Base-by-base conservation (phyloP, 2,113 vertebrate genomes). In the Daubentonia madagascariensis region DNA sequence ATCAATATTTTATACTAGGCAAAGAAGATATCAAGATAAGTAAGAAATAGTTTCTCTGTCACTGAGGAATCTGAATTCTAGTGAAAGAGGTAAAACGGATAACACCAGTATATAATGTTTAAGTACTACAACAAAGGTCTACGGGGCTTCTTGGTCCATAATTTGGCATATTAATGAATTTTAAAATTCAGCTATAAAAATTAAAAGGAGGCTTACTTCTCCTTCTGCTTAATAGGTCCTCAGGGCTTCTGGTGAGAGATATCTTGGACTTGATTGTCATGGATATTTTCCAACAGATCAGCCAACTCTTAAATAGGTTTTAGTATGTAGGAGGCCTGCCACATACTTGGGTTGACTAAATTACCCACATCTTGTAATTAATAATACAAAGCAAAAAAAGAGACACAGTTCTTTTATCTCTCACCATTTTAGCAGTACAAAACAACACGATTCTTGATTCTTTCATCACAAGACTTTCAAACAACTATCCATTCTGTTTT, bases 301-400 rank as follows among this genome's bases (percentile, higher is more conserved):
- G 40, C 70, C 73, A 92, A 78, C 18, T 96, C 76, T 94, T 83
- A 90, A 18, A 50, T 6, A 91, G 95, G 63, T 17, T 97, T 91
- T 40, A 80, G 45, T 63, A 70, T 10, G 2, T 25, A 84, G 16
- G 35, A 48, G 16, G 63, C 72, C 37, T 86, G 23, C 37, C 35
- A 81, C 11, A 50, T 32, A 72, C 18, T 9, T 45, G 18, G 30
- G 28, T 40, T 93, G 50, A 80, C 57, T 57, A 67, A 79, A 91
- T 50, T 30, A 91, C 6, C 16, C 94, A 61, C 8, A 83, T 67
- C 59, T 94, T 96, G 20, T 16, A 83, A 61, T n/a, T 45, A 89
- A 67, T 83, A 92, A 83, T 13, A 67, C 1, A 43, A 81, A 43
- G 6, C 17, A 67, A 91, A 65, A 50, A 63, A 63, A 93, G 8